These are phyloP conservation scores for Channa maculata DNA, from an alignment of 2,113 vertebrate species.

Conservation along the genomic window DNA sequence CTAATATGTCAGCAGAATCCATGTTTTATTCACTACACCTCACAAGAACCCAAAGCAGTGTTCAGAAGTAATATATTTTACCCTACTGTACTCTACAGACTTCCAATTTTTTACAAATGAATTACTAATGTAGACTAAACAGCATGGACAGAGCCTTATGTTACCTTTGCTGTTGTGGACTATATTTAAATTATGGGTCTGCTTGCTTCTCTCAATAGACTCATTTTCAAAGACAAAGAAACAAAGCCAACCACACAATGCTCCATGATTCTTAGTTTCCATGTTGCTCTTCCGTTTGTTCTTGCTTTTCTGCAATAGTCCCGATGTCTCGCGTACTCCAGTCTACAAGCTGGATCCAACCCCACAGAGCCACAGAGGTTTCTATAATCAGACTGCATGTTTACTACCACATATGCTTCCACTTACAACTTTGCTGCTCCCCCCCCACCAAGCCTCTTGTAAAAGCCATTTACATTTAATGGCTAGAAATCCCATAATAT, in stretches of 20 bases:
- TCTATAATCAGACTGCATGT: slow-evolving; percentile 49
- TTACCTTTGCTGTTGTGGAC: neutral
- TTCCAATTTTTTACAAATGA: neutral
- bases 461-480: slow-evolving; percentile 58
- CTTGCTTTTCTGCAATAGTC: slow-evolving; percentile 21
- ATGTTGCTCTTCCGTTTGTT: slow-evolving; percentile 54
- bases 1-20: no score
- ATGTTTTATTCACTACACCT: neutral
- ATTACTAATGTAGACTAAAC: slow-evolving; percentile 7
- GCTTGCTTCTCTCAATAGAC: slow-evolving; percentile 16
- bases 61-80: neutral
- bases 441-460: slow-evolving; percentile 40
- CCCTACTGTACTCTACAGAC: neutral
- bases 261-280: slow-evolving; percentile 69
- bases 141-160: neutral
- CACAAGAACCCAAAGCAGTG: neutral
- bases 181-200: neutral
- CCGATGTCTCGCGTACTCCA: slow-evolving; percentile 28
- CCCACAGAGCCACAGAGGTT: slow-evolving; percentile 59
- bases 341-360: slow-evolving; percentile 37
- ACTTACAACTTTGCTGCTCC: slow-evolving; percentile 63
- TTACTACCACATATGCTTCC: slow-evolving; percentile 76
- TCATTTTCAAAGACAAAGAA: slow-evolving; percentile 46
- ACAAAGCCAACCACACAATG: slow-evolving; percentile 41
- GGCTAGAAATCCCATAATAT: slow-evolving; percentile 39